Base-by-base conservation (phyloP, 2,888 invertebrate genomes). In the Mythimna vitellina region DNA sequence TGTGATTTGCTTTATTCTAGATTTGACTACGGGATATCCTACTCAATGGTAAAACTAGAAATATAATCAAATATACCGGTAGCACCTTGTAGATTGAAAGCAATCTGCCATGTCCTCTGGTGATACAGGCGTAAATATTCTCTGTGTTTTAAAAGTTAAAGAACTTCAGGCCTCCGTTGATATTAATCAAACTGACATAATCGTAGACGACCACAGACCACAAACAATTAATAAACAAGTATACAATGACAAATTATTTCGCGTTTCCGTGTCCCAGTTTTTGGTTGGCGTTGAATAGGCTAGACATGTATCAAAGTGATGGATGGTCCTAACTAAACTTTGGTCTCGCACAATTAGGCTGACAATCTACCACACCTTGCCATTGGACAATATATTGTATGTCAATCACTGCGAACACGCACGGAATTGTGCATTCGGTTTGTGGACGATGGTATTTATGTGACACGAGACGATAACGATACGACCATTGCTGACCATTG, bases 351-450 rank as follows among this genome's bases (percentile, higher is more conserved):
- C 92, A 94, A 94, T 95, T 93, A 92, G 90, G 84, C 91, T 90
- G 92, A 91, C 93, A 91, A 89, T 90, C 89, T 93, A 92, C 89
- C 95, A 93, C 95, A 93, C 94, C 94, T 93, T 89, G 88, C 89
- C 89, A 92, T 90, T 86, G 89, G 86, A 93, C 93, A 92, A 92
- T 93, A 91, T 93, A 95, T 94, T 94, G 93, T 93, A 89, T 91
- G 94, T 91, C 95, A 94, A 93, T 95, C 94, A 93, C 87, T 80
- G 82, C 79, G 86, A 83, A 87, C 90, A 90, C 90, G 91, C 90
- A 90, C 89, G 92, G 90, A 92, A 91, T 89, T 91, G 88, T 78
- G 77, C 77, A 77, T 65, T 77, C 64, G 61, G 60, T 51, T 58
- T 53, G 77, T 70, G 54, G 57, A 54, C 12, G 58, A 56, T 51